phyloP scores from a whole-genome alignment of 2,113 vertebrate genomes.

The Patagioenas fasciata region DNA sequence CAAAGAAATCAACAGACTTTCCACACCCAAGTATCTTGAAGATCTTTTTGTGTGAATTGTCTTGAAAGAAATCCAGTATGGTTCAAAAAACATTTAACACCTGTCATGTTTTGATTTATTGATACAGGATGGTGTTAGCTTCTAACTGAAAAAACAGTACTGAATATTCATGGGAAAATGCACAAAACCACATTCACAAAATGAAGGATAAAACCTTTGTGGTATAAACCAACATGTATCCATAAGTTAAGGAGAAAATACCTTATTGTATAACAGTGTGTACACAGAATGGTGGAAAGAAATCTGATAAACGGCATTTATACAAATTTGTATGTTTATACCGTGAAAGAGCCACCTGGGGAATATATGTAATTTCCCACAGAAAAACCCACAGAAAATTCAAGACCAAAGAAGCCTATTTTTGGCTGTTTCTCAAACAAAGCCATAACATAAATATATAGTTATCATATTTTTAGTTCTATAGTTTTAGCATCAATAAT shows the following conservation, averaged over 20 bases:
- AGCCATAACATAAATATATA: not conserved
- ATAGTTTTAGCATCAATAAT: not conserved
- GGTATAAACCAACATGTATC: slow-evolving; percentile 33
- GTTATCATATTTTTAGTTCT: not conserved
- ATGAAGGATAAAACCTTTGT: slow-evolving; percentile 30
- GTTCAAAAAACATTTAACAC: slow-evolving; percentile 36
- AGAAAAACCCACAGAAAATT: slow-evolving; percentile 7
- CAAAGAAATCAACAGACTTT: not conserved
- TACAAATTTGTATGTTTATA: not conserved
- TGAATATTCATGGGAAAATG: slow-evolving; percentile 68
- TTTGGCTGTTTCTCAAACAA: not conserved
- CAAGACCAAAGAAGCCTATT: not conserved
- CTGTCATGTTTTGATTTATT: slow-evolving; percentile 71
- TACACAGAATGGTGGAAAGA: not conserved
- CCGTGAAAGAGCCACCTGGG: not conserved
- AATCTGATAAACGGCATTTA: slow-evolving; percentile 25
- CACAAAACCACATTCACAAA: slow-evolving; percentile 70
- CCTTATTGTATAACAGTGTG: not conserved
- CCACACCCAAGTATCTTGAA: not conserved
- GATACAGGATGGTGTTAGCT: slow-evolving; percentile 32
- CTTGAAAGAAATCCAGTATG: slow-evolving; percentile 1
- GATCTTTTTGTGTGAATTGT: not conserved
- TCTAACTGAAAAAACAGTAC: slow-evolving; percentile 69
- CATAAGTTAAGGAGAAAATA: slow-evolving; percentile 16
- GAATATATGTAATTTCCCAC: not conserved